Base-by-base conservation (phyloP, 2,113 vertebrate species). In the Clarias macrocephalus region DNA sequence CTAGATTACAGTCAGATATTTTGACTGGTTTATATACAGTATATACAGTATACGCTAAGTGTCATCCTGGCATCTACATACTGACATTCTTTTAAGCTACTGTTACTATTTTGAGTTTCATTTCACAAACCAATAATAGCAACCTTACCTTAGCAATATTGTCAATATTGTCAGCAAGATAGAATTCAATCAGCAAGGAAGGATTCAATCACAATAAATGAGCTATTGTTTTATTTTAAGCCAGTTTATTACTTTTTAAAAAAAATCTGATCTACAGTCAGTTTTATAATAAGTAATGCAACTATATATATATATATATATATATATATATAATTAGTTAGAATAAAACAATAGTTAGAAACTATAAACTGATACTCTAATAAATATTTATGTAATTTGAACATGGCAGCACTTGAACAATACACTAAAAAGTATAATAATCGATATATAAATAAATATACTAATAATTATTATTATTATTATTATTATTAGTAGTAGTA, bases 31-130 rank as follows among this genome's bases (percentile, higher is more conserved):
- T 42, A 42, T 37, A 73, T 37, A 37, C 33, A 37, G 0, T 37
- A 37, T 37, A 37, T 37, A 37, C 33, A 37, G 33, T 37, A 37
- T 73, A 42, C 5, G 42, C 42, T 21, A 19, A 48, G 3, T 54
- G 62, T 10, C 48, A 83, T 79, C 57, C n/a, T 80, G 76, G 54
- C 75, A 79, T 42, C 48, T 77, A 25, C 11, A 76, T 54, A 33
- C 23, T 52, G 37, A 25, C 25, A 77, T 56, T n/a, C 4, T 12
- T 83, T 30, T 21, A 83, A 9, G 54, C 54, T 80, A 80, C 3
- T 57, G n/a, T 79, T 7, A n/a, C 5, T 77, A 18, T 56, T 79
- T 79, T 79, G 15, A 5, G 13, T 23, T 54, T 76, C 1, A n/a
- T n/a, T 76, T 76, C 25, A 76, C 37, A 54, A 52, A 52, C 25